Conservation (phyloP, 2,113 vertebrate genomes). For the Leucopternis melanops region DNA sequence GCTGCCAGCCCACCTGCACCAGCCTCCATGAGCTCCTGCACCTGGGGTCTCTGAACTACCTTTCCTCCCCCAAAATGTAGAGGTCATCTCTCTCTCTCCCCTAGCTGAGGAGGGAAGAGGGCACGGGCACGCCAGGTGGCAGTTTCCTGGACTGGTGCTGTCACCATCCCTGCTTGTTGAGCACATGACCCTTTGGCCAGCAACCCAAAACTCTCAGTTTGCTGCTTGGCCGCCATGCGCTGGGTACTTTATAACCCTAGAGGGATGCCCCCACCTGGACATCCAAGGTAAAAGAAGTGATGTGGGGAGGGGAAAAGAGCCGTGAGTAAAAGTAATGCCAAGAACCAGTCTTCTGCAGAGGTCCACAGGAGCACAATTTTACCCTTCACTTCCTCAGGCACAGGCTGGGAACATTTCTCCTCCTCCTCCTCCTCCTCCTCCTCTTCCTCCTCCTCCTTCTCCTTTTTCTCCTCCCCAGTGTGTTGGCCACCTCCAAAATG, state of each 20-base stretch:
- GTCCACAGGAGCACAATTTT: not conserved
- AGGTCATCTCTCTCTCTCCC: not conserved
- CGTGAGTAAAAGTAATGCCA: not conserved
- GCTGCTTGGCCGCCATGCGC: not conserved
- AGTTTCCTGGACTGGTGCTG: not conserved
- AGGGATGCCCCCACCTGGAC: not conserved
- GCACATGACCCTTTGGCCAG: not conserved
- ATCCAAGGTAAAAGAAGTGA: not conserved
- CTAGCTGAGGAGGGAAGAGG: not conserved
- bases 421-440: not conserved
- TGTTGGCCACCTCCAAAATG: not conserved
- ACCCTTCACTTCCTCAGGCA: not conserved
- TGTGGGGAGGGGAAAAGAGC: not conserved
- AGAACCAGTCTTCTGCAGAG: not conserved
- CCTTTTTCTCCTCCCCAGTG: not conserved
- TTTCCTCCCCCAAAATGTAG: not conserved
- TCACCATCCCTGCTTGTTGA: not conserved
- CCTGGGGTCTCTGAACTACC: not conserved
- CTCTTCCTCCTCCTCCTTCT: not conserved
- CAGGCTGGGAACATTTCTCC: not conserved
- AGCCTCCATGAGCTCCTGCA: not conserved
- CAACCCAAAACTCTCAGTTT: not conserved
- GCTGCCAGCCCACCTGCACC: not conserved
- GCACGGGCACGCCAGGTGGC: rapidly evolving
- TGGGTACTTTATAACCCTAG: not conserved